Evolutionary conservation across 2,113 vertebrate genomes (phyloP), one percentile per base, ranked within the genome.

Genomic region (Oncorhynchus tshawytscha): DNA sequence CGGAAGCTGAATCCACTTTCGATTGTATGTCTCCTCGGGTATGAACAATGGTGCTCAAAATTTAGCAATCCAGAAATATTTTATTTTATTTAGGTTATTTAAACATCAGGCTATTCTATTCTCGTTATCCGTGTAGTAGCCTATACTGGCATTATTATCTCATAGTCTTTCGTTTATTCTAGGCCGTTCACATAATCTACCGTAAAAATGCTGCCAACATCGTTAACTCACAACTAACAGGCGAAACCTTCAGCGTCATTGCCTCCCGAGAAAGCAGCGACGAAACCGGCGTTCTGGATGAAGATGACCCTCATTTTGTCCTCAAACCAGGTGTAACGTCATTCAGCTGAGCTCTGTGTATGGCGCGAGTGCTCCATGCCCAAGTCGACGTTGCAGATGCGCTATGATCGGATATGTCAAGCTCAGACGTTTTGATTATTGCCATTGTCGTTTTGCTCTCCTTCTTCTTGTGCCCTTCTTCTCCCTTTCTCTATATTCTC

Each of bases 271-370:
- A 92, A 92, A 87, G 92, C 91, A 91, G 92, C 93, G 83, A 92
- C 92, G 83, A 89, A 92, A 91, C 93, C 91, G 92, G 93, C 92
- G 90, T 91, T 91, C 84, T 86, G 92, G 88, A 91, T 90, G 82
- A 89, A 92, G 87, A 91, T 91, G 81, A 91, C 89, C 92, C 92
- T 93, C 93, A 93, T 94, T 88, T 87, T 92, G 91, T 86, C 90
- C 87, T 9, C 91, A 45, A 45, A 45, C 39, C 39, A 83, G 88
- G 89, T 89, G 83, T 72, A 84, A 78, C 86, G 85, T 88, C 91
- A 89, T 84, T 89, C 88, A 87, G 84, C 89, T 69, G 90, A 86
- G 80, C 80, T 82, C 83, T 78, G 89, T 82, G 81, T 85, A 7
- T 45, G 39, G 9, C 79, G 90, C 86, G 86, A 57, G 80, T 85